These are phyloP conservation scores for Eurytemora carolleeae DNA, from an alignment of 1,140 invertebrate species.

Conservation along the genomic window DNA sequence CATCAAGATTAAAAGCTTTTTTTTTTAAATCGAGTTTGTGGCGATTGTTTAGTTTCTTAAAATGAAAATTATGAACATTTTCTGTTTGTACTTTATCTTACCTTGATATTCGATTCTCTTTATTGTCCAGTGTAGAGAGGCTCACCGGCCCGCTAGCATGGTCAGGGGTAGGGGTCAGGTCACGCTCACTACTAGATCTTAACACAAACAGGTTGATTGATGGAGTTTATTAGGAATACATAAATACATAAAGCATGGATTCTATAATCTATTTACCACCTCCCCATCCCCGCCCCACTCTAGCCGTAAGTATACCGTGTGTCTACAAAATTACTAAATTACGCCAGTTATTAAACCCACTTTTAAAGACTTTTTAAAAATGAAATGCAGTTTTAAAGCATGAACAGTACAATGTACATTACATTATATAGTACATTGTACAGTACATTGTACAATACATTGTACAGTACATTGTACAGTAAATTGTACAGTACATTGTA, in stretches of 20 bases:
- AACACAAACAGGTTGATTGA: not conserved
- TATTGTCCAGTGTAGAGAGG: too few species aligned
- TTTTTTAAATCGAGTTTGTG: too few species aligned
- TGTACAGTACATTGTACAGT: not conserved
- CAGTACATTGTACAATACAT: not conserved
- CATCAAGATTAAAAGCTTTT: too few species aligned
- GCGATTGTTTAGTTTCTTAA: too few species aligned
- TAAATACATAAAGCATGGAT: not conserved
- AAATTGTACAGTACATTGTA: not conserved
- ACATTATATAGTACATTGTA: not conserved
- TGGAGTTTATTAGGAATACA: not conserved
- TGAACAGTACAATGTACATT: not conserved
- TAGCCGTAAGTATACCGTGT: too few species aligned
- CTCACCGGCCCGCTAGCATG: not conserved
- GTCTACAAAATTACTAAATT: too few species aligned
- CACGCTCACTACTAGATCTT: not conserved
- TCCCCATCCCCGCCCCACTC: too few species aligned
- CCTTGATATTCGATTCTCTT: too few species aligned
- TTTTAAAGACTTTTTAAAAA: not conserved
- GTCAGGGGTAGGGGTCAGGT: not conserved
- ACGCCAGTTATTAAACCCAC: too few species aligned
- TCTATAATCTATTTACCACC: too few species aligned
- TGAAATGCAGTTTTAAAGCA: not conserved
- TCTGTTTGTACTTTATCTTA: too few species aligned
- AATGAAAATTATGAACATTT: too few species aligned